phyloP scores from a whole-genome alignment of 2,797 vertebrate species.

The Neoniphon sammara region DNA sequence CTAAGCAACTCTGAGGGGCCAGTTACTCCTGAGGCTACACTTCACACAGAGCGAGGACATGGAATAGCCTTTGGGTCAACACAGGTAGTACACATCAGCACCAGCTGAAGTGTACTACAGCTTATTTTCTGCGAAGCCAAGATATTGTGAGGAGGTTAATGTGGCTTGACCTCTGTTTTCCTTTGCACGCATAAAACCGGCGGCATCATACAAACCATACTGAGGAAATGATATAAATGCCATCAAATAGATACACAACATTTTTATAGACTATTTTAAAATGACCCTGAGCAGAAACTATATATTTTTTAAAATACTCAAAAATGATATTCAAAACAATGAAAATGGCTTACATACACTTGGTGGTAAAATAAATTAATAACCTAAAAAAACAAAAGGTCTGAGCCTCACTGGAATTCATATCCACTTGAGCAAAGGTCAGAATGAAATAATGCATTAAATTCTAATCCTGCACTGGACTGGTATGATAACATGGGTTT shows the following conservation, averaged over 20 bases:
- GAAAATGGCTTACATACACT: no score
- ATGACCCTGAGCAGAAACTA: slow-evolving; percentile 18
- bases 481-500: slow-evolving; percentile 11
- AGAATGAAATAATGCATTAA: slow-evolving; percentile 19
- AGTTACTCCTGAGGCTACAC: slow-evolving; percentile 17
- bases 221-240: slow-evolving; percentile 12
- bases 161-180: slow-evolving; percentile 11
- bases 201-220: slow-evolving; percentile 18
- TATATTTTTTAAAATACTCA: slow-evolving; percentile 17
- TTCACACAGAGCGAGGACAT: slow-evolving; percentile 20
- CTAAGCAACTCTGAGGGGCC: slow-evolving; percentile 36
- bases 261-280: slow-evolving; percentile 11
- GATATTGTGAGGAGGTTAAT: slow-evolving; percentile 1
- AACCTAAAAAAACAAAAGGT: no score
- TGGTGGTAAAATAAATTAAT: no score
- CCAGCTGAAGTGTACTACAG: neutral
- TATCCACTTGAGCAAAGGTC: neutral
- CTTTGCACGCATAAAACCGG: slow-evolving; percentile 27
- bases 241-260: slow-evolving; percentile 10
- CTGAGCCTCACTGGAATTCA: no score
- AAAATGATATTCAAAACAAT: neutral
- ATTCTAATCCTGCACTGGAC: neutral
- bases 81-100: neutral
- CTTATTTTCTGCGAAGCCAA: slow-evolving; percentile 15
- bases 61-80: slow-evolving; percentile 38